Base-by-base conservation (phyloP, 2,113 vertebrate species). In the Catharus minimus region DNA sequence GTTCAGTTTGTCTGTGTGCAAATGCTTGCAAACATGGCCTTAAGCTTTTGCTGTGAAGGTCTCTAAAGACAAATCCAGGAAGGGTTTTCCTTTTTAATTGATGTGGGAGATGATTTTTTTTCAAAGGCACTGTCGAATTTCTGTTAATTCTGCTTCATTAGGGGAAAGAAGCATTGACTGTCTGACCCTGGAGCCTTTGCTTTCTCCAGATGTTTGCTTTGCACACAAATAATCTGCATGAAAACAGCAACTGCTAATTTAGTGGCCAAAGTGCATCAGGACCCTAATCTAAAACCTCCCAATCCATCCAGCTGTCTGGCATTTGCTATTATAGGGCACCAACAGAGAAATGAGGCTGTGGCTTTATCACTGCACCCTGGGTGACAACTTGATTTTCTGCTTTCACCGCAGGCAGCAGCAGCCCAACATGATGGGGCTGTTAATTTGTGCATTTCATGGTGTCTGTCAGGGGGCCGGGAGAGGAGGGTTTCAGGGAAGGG, bases 311-410 rank as follows among this genome's bases (percentile, higher is more conserved):
- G 97, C 94, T 96, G 96, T 97, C 98, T 98, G 98, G 98, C 98
- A 98, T 97, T 98, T 98, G 98, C 98, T 98, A 97, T 98, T 98
- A 98, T 98, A 98, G 98, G 97, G 98, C 98, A 98, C 96, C 97
- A 96, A 97, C 97, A 97, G 97, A 97, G 97, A 98, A 98, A 98
- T 97, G 97, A 98, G 97, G 93, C 98, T 98, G 97, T 98, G 98
- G 97, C 97, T 98, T 97, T 98, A 98, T 98, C 97, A 86, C 97
- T 97, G 97, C 95, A 98, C 98, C 96, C 95, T 96, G 97, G 96
- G 98, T 99, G 98, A 99, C 98, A 98, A 98, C 98, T 98, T 98
- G 98, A 99, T 99, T 99, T 99, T 98, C 97, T 98, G 98, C 98
- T 98, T 97, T 98, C 98, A 98, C 98, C 90, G 89, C 98, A 98